A percentile compares a stretch with the other conserved stretches of the same genome.
Evolutionary conservation across 1,140 invertebrate species (phyloP).

Genomic region (Sarcophaga bullata): DNA sequence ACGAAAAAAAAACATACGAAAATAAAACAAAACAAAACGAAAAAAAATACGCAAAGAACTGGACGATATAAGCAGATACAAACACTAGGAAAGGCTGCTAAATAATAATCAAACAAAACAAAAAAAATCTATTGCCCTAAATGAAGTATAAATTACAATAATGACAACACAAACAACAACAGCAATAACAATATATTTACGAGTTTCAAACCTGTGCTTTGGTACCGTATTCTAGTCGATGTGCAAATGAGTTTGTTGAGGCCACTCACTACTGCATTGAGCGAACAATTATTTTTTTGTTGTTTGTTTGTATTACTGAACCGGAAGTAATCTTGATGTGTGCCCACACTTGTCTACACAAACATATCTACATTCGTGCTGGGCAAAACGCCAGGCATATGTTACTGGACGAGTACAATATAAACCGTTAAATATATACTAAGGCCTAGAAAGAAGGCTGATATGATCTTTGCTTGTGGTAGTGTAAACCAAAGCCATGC

Average conservation of each 20-base stretch:
- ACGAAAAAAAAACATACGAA: too few relatives aligned
- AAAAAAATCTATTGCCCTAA: not conserved
- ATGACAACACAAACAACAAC: not conserved
- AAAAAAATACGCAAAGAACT: slow-evolving; percentile 29
- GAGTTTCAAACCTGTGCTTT: not conserved
- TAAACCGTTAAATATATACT: too few relatives aligned
- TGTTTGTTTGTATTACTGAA: slow-evolving; percentile 11
- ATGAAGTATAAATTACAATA: not conserved
- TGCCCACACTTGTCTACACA: not conserved
- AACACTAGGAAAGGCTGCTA: not conserved
- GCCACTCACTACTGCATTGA: slow-evolving; percentile 6
- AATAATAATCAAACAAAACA: slow-evolving; percentile 1
- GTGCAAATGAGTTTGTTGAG: slow-evolving; percentile 23
- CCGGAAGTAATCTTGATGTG: slow-evolving; percentile 38
- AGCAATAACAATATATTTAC: not conserved
- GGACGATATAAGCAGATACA: slow-evolving; percentile 11
- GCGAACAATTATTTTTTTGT: not conserved
- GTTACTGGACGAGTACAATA: too few relatives aligned
- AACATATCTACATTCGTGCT: not conserved
- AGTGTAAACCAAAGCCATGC: too few relatives aligned
- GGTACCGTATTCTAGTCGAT: not conserved
- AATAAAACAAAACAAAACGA: not conserved
- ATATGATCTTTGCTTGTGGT: too few relatives aligned
- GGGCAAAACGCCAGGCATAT: not conserved
- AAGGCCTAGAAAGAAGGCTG: too few relatives aligned